Evolutionary conservation across 2,797 vertebrate species (phyloP), one percentile per base, ranked within the genome.

Genomic region (Eleutherodactylus coqui): DNA sequence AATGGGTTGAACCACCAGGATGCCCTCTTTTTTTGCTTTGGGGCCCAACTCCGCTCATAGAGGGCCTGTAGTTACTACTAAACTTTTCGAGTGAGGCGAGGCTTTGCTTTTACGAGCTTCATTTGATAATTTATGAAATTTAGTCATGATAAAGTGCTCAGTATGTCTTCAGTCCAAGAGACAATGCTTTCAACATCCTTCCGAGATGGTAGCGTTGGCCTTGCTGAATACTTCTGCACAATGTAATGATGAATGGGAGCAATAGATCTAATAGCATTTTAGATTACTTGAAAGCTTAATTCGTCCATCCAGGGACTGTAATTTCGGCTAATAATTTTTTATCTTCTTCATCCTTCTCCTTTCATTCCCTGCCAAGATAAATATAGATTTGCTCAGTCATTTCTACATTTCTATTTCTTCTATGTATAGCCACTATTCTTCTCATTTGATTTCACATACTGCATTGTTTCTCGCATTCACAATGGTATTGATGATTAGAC

Each of bases 381-480:
- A n/a, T 5, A 6, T 36, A 51, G 10, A 51, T 77, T 55, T 27
- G 47, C 43, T 34, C 32, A 36, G 49, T 36, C 16, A 78, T 38
- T n/a, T 72, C 21, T n/a, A 34, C 32, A 49, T 76, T 13, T 36
- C 19, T 49, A 8, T 34, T 76, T 17, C 10, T 67, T 27, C 32
- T 70, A 9, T 29, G 17, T 32, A 58, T 16, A 32, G 5, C 9
- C 45, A 49, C 10, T 80, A 11, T 2, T 10, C 14, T 45, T 29
- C 64, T 24, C 27, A 80, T 81, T 49, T 49, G 43, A 70, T 34
- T 69, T 24, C 19, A 32, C 36, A 2, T 13, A 45, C 34, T 36
- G 75, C n/a, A 38, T 79, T 45, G 38, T 32, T 24, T 75, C 32
- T 64, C 67, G 85, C 29, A 62, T 13, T 62, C 62, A 81, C 79